Evolutionary conservation across 2,797 vertebrate species (phyloP), one percentile per base, ranked within the genome.

Genomic region (Intellagama lesueurii): DNA sequence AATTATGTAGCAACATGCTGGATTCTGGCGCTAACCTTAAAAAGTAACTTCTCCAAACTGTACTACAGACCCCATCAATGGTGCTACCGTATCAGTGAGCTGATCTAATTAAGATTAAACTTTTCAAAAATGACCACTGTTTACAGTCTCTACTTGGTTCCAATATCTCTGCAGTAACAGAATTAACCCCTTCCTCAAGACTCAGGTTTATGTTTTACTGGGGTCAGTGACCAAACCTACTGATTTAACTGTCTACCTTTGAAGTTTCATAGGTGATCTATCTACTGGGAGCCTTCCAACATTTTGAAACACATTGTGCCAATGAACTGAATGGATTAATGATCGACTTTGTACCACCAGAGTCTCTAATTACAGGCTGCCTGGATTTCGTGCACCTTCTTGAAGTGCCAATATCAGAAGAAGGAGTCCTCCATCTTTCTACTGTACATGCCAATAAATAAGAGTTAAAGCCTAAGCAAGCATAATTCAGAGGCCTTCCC

Each of bases 301-400:
- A 83, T 84, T 86, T 28, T 77, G 35, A 80, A 88, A 69, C 91
- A 88, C 83, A 93, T 90, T 76, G 68, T 93, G 86, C 83, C 92
- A 95, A 91, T 78, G 70, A 90, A 93, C 89, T 56, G 35, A 92
- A 89, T 95, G 89, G 84, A 90, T 88, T 87, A 92, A 94, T 82
- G 92, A 93, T 86, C 83, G 40, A 75, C 86, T 92, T 80, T 91
- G 60, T 30, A 86, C 89, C 92, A 83, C 79, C 47, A 92, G 82
- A 35, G 83, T 82, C 81, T 94, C 89, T 81, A 94, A 91, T 90
- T 91, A 90, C 85, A 81, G 83, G 68, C 12, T 85, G 91, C 83
- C 93, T 94, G 90, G 91, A 91, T 91, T 96, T 95, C 84, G 92
- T 88, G 90, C 7, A 24, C 79, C 72, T 56, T 82, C 40, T 76